phyloP scores from a whole-genome alignment of 2,797 vertebrate genomes.

The Catamblyrhynchus diadema region DNA sequence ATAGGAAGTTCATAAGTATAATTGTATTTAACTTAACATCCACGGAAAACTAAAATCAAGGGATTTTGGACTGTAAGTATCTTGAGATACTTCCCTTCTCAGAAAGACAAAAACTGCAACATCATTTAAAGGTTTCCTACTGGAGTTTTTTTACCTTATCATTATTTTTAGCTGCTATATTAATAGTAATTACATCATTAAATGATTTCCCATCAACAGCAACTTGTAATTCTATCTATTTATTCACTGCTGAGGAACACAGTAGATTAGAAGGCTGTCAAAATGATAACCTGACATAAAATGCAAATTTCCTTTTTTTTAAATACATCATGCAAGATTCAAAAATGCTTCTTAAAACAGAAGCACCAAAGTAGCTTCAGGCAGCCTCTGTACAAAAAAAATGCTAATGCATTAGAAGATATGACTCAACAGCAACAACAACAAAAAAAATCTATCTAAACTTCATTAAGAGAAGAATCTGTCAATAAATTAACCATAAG shows the following conservation, averaged over 20 bases:
- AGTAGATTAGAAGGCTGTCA: constrained; percentile 50
- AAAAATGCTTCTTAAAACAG: constrained; percentile 45
- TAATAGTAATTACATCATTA: constrained; percentile 54
- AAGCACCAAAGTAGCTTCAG: constrained; percentile 37
- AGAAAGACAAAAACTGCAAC: neutral
- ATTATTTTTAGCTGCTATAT: neutral
- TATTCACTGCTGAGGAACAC: constrained; percentile 31
- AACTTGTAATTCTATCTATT: constrained; percentile 60
- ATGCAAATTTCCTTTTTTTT: constrained; percentile 41
- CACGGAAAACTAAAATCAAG: neutral
- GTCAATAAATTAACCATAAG: neutral
- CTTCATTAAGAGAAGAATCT: neutral
- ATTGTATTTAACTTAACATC: neutral
- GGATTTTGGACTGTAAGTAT: neutral
- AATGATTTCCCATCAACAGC: constrained; percentile 51
- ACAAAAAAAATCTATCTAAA: neutral
- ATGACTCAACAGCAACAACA: neutral
- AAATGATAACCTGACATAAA: constrained; percentile 51
- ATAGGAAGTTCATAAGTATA: neutral
- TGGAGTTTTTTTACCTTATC: neutral
- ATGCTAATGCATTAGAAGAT: neutral
- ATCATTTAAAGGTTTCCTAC: neutral
- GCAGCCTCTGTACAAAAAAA: neutral
- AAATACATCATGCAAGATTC: constrained; percentile 36
- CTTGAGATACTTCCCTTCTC: neutral